These are phyloP conservation scores for Idaea straminata DNA, from an alignment of 2,888 invertebrate genomes.

Conservation along the genomic window DNA sequence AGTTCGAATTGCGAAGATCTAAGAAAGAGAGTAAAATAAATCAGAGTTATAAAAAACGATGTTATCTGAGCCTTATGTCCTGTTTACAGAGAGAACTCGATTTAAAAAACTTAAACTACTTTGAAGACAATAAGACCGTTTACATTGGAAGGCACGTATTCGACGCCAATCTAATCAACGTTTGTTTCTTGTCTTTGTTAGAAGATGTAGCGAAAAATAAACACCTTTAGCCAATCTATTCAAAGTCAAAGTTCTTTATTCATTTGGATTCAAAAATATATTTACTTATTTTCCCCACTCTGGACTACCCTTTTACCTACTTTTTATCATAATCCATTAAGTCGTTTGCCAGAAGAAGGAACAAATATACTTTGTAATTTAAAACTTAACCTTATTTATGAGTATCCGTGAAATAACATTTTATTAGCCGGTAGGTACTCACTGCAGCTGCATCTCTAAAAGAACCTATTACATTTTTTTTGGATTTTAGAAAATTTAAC, in stretches of 20 bases:
- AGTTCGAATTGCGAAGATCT: neutral
- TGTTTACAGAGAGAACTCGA: conserved; percentile 24
- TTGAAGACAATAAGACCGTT: conserved; percentile 57
- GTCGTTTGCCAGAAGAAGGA: too few relatives aligned
- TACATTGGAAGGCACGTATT: conserved; percentile 53
- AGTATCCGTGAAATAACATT: too few relatives aligned
- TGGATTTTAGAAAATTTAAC: neutral
- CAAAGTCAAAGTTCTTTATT: neutral
- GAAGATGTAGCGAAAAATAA: conserved; percentile 13
- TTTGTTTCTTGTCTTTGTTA: conserved; percentile 17
- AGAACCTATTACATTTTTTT: neutral
- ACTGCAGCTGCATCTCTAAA: neutral
- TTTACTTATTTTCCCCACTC: too few relatives aligned
- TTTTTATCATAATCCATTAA: too few relatives aligned
- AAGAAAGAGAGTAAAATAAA: neutral
- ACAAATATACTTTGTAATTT: too few relatives aligned
- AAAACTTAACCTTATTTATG: too few relatives aligned
- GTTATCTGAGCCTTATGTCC: conserved; percentile 16
- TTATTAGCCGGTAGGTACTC: too few relatives aligned
- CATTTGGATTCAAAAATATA: too few relatives aligned
- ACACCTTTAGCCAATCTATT: neutral
- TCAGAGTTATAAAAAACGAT: conserved; percentile 8
- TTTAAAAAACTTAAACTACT: conserved; percentile 49
- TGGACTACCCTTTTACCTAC: too few relatives aligned
- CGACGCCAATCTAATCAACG: conserved; percentile 63